phyloP scores from a whole-genome alignment of 2,888 invertebrate species.

The Automeris io region DNA sequence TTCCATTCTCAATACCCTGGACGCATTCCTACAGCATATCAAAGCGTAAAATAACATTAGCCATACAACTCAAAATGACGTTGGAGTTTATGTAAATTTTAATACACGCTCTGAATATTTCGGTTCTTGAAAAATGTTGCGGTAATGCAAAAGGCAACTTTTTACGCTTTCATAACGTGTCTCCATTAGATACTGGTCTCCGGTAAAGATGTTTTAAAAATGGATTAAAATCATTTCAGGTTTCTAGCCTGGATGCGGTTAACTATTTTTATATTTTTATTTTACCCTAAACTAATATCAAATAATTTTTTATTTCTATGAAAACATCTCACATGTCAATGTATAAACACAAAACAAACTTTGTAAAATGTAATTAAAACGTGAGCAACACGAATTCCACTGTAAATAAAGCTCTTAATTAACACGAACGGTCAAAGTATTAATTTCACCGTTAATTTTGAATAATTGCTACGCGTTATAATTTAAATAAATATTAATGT shows the following conservation, averaged over 20 bases:
- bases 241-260: neutral
- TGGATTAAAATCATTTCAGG: conserved; percentile 22
- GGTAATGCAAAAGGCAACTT: conserved; percentile 42
- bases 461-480: conserved; percentile 65
- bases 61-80: conserved; percentile 63
- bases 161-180: conserved; percentile 49
- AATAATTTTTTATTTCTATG: no score
- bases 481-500: conserved; percentile 63
- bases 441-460: conserved; percentile 74
- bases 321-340: conserved; percentile 2
- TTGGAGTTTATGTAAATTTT: conserved; percentile 66
- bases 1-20: conserved; percentile 4
- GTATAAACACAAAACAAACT: conserved; percentile 12
- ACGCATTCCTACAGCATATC: conserved; percentile 48
- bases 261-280: no score
- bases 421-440: conserved; percentile 71
- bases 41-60: conserved; percentile 59
- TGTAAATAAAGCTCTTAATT: conserved; percentile 65
- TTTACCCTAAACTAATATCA: no score
- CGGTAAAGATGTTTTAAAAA: conserved; percentile 25
- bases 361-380: conserved; percentile 38
- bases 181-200: conserved; percentile 41
- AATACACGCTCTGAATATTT: conserved; percentile 63
- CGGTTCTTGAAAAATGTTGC: conserved; percentile 33
- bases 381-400: conserved; percentile 36